These are phyloP conservation scores for Nothobranchius kuhntae DNA, from an alignment of 2,113 vertebrate genomes.

Conservation along the genomic window DNA sequence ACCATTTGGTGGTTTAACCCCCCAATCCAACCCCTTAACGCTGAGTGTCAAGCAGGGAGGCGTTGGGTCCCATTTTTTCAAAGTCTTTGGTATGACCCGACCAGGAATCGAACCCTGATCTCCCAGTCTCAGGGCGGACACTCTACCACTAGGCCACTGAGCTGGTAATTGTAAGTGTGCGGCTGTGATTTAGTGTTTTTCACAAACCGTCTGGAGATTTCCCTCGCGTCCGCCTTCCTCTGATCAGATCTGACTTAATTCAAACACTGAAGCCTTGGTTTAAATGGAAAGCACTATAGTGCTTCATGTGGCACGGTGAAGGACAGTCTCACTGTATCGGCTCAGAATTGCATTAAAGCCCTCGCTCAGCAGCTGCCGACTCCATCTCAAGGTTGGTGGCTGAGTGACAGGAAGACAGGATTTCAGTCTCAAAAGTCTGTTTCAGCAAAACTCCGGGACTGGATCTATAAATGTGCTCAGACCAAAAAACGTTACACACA, in stretches of 20 bases:
- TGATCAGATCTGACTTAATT: constrained; percentile 69
- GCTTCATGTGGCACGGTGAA: constrained; percentile 52
- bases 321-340: constrained; percentile 60
- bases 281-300: constrained; percentile 65
- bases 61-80: neutral
- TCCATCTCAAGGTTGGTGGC: constrained; percentile 22
- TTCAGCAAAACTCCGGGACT: neutral
- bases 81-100: no score
- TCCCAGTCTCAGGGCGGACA: no score
- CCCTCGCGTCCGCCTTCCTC: constrained; percentile 40
- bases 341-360: constrained; percentile 45
- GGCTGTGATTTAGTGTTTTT: neutral
- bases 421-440: neutral
- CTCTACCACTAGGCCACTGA: neutral
- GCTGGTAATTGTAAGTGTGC: neutral
- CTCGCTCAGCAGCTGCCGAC: neutral
- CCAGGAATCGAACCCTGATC: no score
- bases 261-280: constrained; percentile 63
- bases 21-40: no score
- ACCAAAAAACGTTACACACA: no score
- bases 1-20: no score
- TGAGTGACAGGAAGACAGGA: constrained; percentile 16
- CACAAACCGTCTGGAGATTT: constrained; percentile 43
- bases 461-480: no score
- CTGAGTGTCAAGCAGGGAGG: no score